These are phyloP conservation scores for Columba livia DNA, from an alignment of 2,113 vertebrate genomes.

Conservation along the genomic window DNA sequence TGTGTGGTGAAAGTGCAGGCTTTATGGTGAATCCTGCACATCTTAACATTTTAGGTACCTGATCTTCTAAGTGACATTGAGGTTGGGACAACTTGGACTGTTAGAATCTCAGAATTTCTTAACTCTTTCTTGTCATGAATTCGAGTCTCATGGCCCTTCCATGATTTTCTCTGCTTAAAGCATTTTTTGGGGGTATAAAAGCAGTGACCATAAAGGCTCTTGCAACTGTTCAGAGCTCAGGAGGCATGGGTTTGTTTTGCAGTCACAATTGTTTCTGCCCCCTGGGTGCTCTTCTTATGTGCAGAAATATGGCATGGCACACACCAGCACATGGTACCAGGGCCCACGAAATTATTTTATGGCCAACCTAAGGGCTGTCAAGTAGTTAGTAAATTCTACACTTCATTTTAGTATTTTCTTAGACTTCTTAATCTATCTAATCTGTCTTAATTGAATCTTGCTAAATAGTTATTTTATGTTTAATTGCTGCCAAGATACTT, in stretches of 20 bases:
- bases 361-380: not conserved
- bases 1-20: not conserved
- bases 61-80: fast-evolving
- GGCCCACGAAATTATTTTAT: not conserved
- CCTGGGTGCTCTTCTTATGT: not conserved
- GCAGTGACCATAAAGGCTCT: not conserved
- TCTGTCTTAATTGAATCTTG: not conserved
- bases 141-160: fast-evolving
- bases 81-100: not conserved
- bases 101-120: not conserved
- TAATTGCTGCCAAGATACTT: not conserved
- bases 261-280: not conserved
- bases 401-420: not conserved
- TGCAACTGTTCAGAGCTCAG: not conserved
- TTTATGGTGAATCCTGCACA: not conserved
- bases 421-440: not conserved
- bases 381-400: not conserved
- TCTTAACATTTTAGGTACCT: not conserved
- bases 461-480: not conserved
- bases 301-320: not conserved
- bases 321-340: not conserved
- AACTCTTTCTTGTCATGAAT: not conserved
- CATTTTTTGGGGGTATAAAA: not conserved
- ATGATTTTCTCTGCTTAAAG: not conserved
- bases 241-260: not conserved